phyloP scores from a whole-genome alignment of 2,113 vertebrate genomes.

The Tautogolabrus adspersus region DNA sequence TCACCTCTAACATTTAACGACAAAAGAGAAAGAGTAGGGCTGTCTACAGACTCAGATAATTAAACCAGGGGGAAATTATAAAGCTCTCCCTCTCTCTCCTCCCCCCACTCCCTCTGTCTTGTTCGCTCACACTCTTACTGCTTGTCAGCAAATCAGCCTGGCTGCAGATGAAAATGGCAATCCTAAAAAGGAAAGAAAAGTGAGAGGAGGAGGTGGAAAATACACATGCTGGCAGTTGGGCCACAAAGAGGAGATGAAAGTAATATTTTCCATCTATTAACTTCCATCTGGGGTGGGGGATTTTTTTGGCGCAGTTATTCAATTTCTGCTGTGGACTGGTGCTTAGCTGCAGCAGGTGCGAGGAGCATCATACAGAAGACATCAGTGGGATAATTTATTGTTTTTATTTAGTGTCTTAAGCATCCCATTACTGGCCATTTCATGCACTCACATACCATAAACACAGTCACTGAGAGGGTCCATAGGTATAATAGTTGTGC shows the following conservation, averaged over 20 bases:
- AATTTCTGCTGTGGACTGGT: conserved; percentile 1
- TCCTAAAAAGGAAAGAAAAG: conserved; percentile 28
- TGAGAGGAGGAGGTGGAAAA: neutral
- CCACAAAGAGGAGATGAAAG: conserved; percentile 46
- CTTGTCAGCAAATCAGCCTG: conserved; percentile 59
- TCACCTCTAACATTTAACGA: conserved; percentile 66
- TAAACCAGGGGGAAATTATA: conserved; percentile 80
- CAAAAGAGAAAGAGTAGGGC: conserved; percentile 37
- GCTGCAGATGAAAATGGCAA: conserved; percentile 57
- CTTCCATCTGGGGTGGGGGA: conserved; percentile 21
- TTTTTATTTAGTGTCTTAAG: conserved; percentile 60
- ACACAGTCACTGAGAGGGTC: too few relatives aligned
- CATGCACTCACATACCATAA: conserved; percentile 17
- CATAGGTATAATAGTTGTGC: too few relatives aligned
- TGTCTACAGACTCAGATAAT: conserved; percentile 71
- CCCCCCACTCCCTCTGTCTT: conserved; percentile 26
- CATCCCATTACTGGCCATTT: conserved; percentile 47
- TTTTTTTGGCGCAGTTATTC: conserved; percentile 12
- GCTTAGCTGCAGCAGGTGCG: conserved; percentile 34
- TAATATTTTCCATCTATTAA: conserved; percentile 46
- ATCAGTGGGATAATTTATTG: conserved; percentile 55
- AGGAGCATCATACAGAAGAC: conserved; percentile 15
- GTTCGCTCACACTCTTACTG: conserved; percentile 29
- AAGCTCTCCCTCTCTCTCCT: neutral
- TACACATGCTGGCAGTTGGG: conserved; percentile 6